Evolutionary conservation across 2,113 vertebrate species (phyloP), one percentile per base, ranked within the genome.

Genomic region (Hymenochirus boettgeri): DNA sequence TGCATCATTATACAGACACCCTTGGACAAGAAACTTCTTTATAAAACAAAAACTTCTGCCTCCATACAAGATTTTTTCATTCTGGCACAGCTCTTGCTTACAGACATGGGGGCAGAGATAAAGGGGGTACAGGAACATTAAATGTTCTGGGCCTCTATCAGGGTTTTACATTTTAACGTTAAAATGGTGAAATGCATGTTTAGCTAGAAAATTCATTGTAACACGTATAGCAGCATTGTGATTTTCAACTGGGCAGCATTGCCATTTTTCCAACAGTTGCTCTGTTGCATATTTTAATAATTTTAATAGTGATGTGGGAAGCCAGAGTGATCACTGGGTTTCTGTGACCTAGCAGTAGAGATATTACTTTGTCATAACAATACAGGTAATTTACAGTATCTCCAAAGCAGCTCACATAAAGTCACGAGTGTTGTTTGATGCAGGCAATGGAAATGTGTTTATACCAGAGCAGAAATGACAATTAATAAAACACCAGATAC

Each of bases 291-390:
- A 26, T 59, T 57, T 52, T 29, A 67, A 46, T 59, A 37, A 47
- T 61, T 73, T 65, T 62, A 60, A 79, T 83, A 13, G 72, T 77
- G 79, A 80, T 69, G 71, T 65, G 70, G 70, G 79, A 78, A 80
- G 66, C 71, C 21, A 82, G 74, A 77, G 77, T 77, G 70, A 74
- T 80, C 52, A 25, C 47, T 7, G 22, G 76, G 79, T 50, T 47
- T 75, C 77, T 2, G 18, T 78, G 86, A 85, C 74, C 72, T 0
- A 0, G 54, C 62, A 9, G 74, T 31, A 63, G 71, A 76, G 72
- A 80, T 83, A 86, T 79, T 82, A 84, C 85, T 87, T 86, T 84
- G 76, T 78, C 81, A 81, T 79, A 56, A 71, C 71, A 75, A 73
- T 69, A 56, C 71, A 74, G 82, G 80, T 81, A 82, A 83, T 86